Base-by-base conservation (phyloP, 2,888 invertebrate species). In the Spialia ferax region DNA sequence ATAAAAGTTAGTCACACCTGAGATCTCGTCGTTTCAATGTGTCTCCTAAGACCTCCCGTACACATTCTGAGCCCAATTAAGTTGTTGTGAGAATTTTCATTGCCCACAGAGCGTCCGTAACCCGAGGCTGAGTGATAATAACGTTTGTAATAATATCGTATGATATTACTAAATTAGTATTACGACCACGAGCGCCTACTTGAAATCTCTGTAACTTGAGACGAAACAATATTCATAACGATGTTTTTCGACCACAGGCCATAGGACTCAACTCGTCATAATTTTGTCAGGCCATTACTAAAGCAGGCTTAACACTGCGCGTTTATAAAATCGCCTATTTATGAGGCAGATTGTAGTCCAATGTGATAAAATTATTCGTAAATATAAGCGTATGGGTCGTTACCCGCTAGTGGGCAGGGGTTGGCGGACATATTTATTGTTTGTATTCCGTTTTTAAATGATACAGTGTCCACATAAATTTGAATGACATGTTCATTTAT, bases 331-430 rank as follows among this genome's bases (percentile, higher is more conserved):
- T 45, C 10, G 59, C 45, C 23, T 45, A 45, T 45, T 45, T 59
- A 45, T 59, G 42, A 15, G 22, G n/a, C 45, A 57, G 57, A 38
- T n/a, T 22, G 38, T 23, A 57, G 23, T 2, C 35, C 22, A 57
- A 38, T 57, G 57, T 38, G 22, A 57, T 23, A 57, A 57, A 57
- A 57, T 57, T 38, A 57, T 57, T 57, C 57, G 57, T 38, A 57
- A 55, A 57, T 57, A 38, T 23, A 38, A 42, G 22, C 22, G 22
- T 38, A 32, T 22, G 57, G 57, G 38, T 42, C 57, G 57, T 57
- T 57, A 57, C 8, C 57, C 38, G 56, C 32, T 32, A 35, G 32
- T 35, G 59, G 42, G 54, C 22, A 20, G 54, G 35, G 60, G 48
- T 13, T 50, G n/a, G 48, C 48, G 29, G 48, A 48, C n/a, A 48